Evolutionary conservation across 2,797 vertebrate genomes (phyloP).

Genomic region (Megalops cyprinoides): DNA sequence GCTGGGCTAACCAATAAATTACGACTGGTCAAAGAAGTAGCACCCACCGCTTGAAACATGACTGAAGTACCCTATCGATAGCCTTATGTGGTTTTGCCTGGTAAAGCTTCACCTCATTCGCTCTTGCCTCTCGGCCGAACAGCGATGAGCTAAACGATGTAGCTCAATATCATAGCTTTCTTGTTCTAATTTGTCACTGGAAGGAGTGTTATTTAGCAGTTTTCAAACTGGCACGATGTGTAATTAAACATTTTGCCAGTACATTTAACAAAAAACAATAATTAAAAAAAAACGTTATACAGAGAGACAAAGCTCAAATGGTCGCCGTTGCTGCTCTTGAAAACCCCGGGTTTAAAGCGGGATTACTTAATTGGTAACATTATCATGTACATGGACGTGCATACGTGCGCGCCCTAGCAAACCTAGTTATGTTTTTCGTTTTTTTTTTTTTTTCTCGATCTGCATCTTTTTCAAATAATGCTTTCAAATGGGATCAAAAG

Average conservation of each 20-base stretch:
- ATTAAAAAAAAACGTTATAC: not conserved
- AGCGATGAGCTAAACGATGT: not conserved
- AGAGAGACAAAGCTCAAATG: not conserved
- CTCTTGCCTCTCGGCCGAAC: not conserved
- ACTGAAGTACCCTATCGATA: slow-evolving; percentile 35
- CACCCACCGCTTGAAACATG: slow-evolving; percentile 36
- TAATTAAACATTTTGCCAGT: not conserved
- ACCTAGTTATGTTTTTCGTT: slow-evolving; percentile 19
- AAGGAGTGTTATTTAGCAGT: not conserved
- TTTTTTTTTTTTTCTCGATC: not conserved
- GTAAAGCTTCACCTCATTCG: slow-evolving; percentile 21
- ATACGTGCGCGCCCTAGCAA: not conserved
- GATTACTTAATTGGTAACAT: not conserved
- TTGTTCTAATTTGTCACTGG: not conserved
- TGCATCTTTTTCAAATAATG: not conserved
- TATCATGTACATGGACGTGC: slow-evolving; percentile 25
- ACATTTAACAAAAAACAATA: not conserved
- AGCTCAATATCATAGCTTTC: not conserved
- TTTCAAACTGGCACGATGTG: not conserved
- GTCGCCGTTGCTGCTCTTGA: not conserved
- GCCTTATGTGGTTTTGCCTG: slow-evolving; percentile 40
- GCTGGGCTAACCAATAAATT: slow-evolving; percentile 1
- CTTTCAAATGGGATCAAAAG: too few relatives aligned
- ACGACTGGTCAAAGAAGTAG: too few relatives aligned
- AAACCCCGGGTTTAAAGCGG: not conserved